Evolutionary conservation across 2,113 vertebrate species (phyloP).

Genomic region (Melanostigma gelatinosum): DNA sequence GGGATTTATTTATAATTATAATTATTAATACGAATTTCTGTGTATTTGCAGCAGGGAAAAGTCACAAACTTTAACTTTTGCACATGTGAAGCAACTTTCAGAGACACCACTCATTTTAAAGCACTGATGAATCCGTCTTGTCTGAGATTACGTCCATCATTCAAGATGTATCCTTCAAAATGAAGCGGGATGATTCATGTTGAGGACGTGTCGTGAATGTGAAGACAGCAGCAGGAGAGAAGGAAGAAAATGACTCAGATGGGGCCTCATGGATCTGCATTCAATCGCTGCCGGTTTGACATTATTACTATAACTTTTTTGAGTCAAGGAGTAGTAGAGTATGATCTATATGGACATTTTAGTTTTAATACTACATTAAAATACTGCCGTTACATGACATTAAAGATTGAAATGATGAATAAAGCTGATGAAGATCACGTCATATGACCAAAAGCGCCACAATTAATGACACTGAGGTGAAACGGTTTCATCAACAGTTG

Average conservation of each 20-base stretch:
- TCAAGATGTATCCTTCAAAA: not conserved
- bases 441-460: not conserved
- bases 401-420: not conserved
- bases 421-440: no score
- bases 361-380: not conserved
- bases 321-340: not conserved
- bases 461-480: not conserved
- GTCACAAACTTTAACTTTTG: not conserved
- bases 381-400: not conserved
- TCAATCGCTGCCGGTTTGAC: constrained; percentile 2
- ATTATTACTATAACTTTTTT: not conserved
- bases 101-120: not conserved
- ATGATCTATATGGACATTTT: not conserved
- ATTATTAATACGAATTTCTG: not conserved
- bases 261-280: not conserved
- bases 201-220: not conserved
- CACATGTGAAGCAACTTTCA: not conserved
- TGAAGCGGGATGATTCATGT: not conserved
- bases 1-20: not conserved
- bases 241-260: not conserved
- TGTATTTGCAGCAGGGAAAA: not conserved
- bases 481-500: not conserved
- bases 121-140: not conserved
- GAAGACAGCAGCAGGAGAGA: not conserved
- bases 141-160: not conserved